Evolutionary conservation across 2,797 vertebrate genomes (phyloP).

Genomic region (Acanthiza pusilla): DNA sequence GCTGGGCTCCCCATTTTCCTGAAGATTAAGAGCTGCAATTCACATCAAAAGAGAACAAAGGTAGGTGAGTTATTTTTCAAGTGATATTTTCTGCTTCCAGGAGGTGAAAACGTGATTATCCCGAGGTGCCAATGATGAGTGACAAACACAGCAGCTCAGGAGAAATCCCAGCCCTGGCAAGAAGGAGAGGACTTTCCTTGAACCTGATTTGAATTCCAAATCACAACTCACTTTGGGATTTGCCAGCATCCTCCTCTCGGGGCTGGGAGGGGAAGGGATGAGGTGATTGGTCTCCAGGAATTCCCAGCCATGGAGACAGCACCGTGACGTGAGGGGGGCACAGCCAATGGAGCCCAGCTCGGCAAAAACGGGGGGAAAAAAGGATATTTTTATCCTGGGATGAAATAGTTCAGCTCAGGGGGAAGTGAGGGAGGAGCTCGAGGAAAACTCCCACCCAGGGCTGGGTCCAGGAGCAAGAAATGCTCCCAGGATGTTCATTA

Average conservation of each 20-base stretch:
- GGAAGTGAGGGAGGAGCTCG: not conserved
- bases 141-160: not conserved
- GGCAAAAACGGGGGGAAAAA: not conserved
- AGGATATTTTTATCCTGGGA: conserved; percentile 12
- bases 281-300: conserved; percentile 28
- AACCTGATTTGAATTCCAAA: not conserved
- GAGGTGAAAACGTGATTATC: not conserved
- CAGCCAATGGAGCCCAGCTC: conserved; percentile 4
- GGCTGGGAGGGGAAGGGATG: not conserved
- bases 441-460: not conserved
- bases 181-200: not conserved
- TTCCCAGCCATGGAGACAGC: conserved; percentile 52
- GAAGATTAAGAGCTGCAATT: not conserved
- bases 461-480: not conserved
- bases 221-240: not conserved
- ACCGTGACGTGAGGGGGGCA: not conserved
- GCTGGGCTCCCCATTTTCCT: not conserved
- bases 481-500: not conserved
- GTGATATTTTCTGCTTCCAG: not conserved
- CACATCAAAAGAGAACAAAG: not conserved
- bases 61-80: not conserved
- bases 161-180: not conserved
- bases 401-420: not conserved
- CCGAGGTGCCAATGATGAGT: not conserved
- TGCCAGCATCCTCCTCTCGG: not conserved